Evolutionary conservation across 2,113 vertebrate genomes (phyloP), one percentile per base, ranked within the genome.

Genomic region (Syngnathus typhle): DNA sequence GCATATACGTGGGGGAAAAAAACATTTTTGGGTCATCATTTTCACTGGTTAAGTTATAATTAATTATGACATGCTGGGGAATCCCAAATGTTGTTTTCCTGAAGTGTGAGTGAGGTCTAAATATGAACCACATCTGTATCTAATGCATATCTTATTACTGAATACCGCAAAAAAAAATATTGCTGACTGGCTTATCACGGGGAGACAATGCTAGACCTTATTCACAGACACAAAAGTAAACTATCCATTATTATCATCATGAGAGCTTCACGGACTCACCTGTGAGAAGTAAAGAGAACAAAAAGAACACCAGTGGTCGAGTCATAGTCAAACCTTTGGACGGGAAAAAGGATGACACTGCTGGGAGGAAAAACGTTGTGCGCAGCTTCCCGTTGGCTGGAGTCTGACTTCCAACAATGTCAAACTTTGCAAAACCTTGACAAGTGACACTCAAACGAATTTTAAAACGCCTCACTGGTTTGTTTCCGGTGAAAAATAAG

Each of bases 261-360:
- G 12, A 43, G 3, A 43, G n/a, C 43, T 67, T 27, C 43, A 41
- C 41, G 2, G 58, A 74, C 73, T 88, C 67, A 82, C 82, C 85
- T 75, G 75, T 67, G 60, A 84, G 32, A 49, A 60, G 74, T 8
- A 87, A 71, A 43, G 75, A 56, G 37, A 82, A 55, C 36, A 84
- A 27, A 52, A 64, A 76, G 60, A 72, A 78, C 64, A 74, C 15
- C 51, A 54, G 1, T 43, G 39, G 51, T 60, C 63, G 12, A 60
- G 7, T 23, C 88, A 90, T 90, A 19, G 37, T 68, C 19, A 44
- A n/a, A 49, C 37, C 12, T 38, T 6, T 19, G 41, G 47, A 71
- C 58, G 32, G 66, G 23, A 23, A 43, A 67, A 19, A 46, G 10
- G 46, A 52, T 51, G 64, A 67, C 58, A 32, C 68, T 12, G 16